Percentiles rank a stretch among this genome's conserved stretches.
Conservation (phyloP, 2,888 invertebrate species). For the Pandemis corylana region DNA sequence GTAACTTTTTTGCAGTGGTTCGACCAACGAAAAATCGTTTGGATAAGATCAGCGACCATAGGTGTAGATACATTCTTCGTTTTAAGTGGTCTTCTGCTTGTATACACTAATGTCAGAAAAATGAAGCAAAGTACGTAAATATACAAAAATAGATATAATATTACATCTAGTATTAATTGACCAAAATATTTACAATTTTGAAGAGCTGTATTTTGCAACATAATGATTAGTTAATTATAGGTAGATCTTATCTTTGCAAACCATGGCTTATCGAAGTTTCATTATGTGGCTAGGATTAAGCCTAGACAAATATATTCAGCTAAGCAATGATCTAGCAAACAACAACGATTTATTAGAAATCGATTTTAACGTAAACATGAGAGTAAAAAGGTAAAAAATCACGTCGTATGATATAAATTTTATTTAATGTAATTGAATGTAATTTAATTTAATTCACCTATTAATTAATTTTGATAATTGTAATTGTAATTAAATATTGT, state of each 20-base stretch:
- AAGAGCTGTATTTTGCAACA: neutral
- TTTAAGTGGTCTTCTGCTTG: conserved; percentile 51
- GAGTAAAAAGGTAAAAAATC: no score
- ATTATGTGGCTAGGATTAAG: neutral
- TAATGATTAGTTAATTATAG: neutral
- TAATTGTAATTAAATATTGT: no score
- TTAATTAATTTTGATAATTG: no score
- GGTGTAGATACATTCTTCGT: conserved; percentile 85
- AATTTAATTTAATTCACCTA: no score
- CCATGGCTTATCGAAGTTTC: neutral
- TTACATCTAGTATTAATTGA: neutral
- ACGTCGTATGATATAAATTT: no score
- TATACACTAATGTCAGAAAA: conserved; percentile 50
- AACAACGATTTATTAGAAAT: neutral
- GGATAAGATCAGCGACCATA: conserved; percentile 59
- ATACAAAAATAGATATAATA: neutral
- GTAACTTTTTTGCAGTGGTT: conserved; percentile 51
- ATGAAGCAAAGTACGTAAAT: conserved; percentile 43
- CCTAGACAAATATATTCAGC: neutral
- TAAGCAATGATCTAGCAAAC: neutral
- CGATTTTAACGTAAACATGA: neutral
- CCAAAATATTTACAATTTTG: neutral
- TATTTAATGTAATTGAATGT: no score
- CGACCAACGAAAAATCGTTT: conserved; percentile 52
- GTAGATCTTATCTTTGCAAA: neutral